phyloP scores from a whole-genome alignment of 1,140 invertebrate species.

The Leucophenga varia region DNA sequence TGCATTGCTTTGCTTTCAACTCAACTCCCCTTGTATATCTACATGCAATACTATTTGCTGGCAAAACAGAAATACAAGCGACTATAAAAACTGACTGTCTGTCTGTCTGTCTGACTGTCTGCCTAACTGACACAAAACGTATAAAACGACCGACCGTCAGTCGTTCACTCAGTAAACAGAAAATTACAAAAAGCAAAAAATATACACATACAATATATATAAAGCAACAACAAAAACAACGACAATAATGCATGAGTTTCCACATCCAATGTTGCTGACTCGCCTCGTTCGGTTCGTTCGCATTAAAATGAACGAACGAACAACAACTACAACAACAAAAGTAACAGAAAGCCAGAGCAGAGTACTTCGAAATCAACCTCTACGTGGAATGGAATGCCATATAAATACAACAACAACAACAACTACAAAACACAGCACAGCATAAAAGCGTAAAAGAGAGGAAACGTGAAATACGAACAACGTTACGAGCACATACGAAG shows the following conservation, averaged over 20 bases:
- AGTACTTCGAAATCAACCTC: constrained; percentile 27
- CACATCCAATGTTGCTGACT: constrained; percentile 43
- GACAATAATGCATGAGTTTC: constrained; percentile 22
- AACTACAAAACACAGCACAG: constrained; percentile 13
- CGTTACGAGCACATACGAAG: constrained; percentile 29
- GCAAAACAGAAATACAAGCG: too few relatives aligned
- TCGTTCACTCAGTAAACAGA: constrained; percentile 29
- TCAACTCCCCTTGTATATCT: too few relatives aligned
- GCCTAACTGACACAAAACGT: too few relatives aligned
- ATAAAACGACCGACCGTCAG: too few relatives aligned
- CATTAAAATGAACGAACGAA: constrained; percentile 22
- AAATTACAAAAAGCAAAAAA: constrained; percentile 26
- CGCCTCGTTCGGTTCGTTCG: constrained; percentile 9
- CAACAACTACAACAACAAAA: constrained; percentile 4
- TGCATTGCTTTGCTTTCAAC: too few relatives aligned
- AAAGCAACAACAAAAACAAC: constrained; percentile 24
- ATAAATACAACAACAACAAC: constrained; percentile 31
- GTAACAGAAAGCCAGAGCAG: constrained; percentile 18
- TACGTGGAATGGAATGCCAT: constrained; percentile 39
- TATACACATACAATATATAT: constrained; percentile 24
- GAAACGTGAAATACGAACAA: constrained; percentile 35
- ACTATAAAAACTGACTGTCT: too few relatives aligned
- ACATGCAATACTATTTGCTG: too few relatives aligned
- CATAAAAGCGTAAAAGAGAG: constrained; percentile 20
- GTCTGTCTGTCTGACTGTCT: too few relatives aligned